These are phyloP conservation scores for Amyelois transitella DNA, from an alignment of 1,140 invertebrate species.

Conservation along the genomic window DNA sequence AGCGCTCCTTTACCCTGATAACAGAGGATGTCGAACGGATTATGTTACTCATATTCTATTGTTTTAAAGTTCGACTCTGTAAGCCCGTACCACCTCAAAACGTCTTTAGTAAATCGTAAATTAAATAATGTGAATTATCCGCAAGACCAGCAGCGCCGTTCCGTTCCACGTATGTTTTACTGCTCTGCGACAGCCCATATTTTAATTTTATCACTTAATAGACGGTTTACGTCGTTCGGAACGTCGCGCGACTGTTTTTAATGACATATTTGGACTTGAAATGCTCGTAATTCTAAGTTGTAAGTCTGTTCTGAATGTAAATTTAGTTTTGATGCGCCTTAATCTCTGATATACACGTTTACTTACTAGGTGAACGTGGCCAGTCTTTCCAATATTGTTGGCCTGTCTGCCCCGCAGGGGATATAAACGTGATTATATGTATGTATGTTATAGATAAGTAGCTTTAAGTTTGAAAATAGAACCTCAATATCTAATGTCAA, in stretches of 20 bases:
- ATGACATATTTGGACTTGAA: neutral
- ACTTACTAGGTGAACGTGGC: too few relatives aligned
- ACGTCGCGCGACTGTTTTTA: neutral
- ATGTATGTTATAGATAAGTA: too few relatives aligned
- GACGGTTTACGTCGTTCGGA: neutral
- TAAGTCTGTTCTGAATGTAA: neutral
- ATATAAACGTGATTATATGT: too few relatives aligned
- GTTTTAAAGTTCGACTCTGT: too few relatives aligned
- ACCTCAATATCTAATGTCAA: neutral
- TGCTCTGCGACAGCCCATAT: neutral
- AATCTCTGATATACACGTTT: too few relatives aligned
- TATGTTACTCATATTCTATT: too few relatives aligned
- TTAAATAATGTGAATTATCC: neutral
- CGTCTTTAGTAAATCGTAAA: neutral
- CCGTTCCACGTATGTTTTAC: neutral
- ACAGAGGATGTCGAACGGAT: too few relatives aligned
- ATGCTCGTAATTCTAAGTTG: neutral
- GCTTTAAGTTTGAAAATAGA: neutral
- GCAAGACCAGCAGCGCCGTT: neutral
- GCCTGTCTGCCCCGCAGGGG: too few relatives aligned
- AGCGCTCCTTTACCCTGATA: too few relatives aligned
- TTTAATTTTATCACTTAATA: neutral
- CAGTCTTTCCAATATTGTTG: too few relatives aligned
- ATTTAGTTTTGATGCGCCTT: neutral
- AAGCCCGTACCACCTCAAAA: too few relatives aligned